Base-by-base conservation (phyloP, 2,113 vertebrate genomes). In the Heterotilapia buettikoferi region DNA sequence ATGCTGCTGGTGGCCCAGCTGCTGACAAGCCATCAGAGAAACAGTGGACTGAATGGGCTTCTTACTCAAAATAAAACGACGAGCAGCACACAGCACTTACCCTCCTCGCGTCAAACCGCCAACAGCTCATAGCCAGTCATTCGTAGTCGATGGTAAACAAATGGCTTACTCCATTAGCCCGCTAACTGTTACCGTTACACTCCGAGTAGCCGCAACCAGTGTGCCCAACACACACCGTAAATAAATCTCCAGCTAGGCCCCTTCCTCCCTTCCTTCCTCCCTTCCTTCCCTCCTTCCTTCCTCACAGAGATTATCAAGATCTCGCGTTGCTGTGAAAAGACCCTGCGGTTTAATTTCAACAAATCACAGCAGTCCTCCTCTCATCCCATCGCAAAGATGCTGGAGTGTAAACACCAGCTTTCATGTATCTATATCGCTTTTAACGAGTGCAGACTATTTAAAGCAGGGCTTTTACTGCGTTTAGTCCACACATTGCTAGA, bases 281-380 rank as follows among this genome's bases (percentile, higher is more conserved):
- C 11, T 57, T 8, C 57, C 29, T 19, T 6, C 29, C 18, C 31
- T 12, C 10, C 9, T 54, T 9, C 38, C 71, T 52, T 19, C 24
- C 43, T 47, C 14, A 11, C 9, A 9, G 33, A 9, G 31, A 40
- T 61, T 68, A 7, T 33, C 52, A 6, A 36, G 90, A 84, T 93
- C 94, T 96, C 95, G 94, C 94, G 95, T 81, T 87, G 59, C 16
- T 92, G 10, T 18, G 56, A 81, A 47, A 86, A 73, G 18, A 26
- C 45, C 9, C 57, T 83, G 47, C 40, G 1, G 21, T 71, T 36
- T 81, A 8, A 7, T 66, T 21, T 6, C 40, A 88, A 84, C 82
- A 93, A 94, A 95, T 94, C 93, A 93, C 90, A 63, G 94, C 88
- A 19, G 8, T 29, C 43, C 24, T 45, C 21, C 84, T 40, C 83